A percentile compares a stretch with the other conserved stretches of the same genome.
Conservation (phyloP, 2,888 invertebrate species). For the Caenorhabditis sp. region DNA sequence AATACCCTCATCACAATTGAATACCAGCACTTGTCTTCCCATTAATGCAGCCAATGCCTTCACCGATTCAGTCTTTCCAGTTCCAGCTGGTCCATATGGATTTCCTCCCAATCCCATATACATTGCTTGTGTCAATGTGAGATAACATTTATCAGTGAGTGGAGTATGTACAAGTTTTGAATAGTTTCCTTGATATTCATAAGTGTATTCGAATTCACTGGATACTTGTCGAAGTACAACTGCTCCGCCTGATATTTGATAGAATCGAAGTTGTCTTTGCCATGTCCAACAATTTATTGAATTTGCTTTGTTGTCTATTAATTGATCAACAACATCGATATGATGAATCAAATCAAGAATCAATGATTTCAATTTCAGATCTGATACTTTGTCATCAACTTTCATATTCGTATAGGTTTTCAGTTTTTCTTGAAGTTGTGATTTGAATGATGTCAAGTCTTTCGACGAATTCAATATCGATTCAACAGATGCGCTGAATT, state of each 20-base stretch:
- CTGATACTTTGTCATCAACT: conserved; percentile 75
- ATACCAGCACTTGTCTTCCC: conserved; percentile 87
- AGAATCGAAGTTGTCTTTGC: conserved; percentile 86
- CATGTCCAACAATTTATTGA: conserved; percentile 82
- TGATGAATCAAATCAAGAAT: conserved; percentile 93
- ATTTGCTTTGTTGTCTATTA: conserved; percentile 78
- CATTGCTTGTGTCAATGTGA: conserved; percentile 94
- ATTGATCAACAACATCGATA: conserved; percentile 82
- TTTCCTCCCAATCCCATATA: conserved; percentile 95
- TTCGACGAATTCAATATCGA: conserved; percentile 73
- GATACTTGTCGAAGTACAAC: conserved; percentile 87
- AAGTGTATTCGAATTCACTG: conserved; percentile 92
- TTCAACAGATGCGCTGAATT: conserved; percentile 86
- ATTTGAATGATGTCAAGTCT: conserved; percentile 68
- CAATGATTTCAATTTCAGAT: conserved; percentile 88
- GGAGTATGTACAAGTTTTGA: conserved; percentile 93
- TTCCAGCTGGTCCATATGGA: conserved; percentile 98
- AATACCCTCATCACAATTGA: conserved; percentile 97
- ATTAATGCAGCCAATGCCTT: conserved; percentile 85
- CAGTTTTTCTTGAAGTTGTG: conserved; percentile 72
- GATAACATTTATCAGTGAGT: conserved; percentile 94
- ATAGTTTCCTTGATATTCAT: conserved; percentile 96
- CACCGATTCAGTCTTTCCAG: conserved; percentile 97
- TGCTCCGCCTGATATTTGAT: conserved; percentile 51
- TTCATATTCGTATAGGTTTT: conserved; percentile 75